Conservation (phyloP, 2,113 vertebrate genomes). For the Hippocampus barbouri region DNA sequence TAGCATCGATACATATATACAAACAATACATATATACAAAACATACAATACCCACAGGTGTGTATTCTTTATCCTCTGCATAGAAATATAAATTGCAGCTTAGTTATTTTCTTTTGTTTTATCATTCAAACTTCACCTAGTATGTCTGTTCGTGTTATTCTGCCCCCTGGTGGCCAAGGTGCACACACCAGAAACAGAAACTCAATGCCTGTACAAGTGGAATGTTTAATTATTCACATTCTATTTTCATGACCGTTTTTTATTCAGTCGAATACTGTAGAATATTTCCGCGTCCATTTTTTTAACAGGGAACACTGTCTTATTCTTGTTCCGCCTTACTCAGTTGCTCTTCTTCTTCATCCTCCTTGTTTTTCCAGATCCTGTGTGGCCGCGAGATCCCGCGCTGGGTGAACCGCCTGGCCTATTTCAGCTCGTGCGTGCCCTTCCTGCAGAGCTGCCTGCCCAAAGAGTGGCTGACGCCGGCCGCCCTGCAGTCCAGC, state of each 20-base stretch:
- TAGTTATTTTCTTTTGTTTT: too few relatives aligned
- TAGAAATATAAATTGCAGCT: too few relatives aligned
- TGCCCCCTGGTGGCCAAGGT: background rate
- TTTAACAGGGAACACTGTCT: too few relatives aligned
- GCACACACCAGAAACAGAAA: background rate
- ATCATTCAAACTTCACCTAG: too few relatives aligned
- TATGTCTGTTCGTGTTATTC: background rate
- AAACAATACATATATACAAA: too few relatives aligned
- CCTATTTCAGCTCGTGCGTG: conserved; percentile 99
- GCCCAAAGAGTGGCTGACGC: conserved; percentile 97
- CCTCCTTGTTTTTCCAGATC: conserved; percentile 70
- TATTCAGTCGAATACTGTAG: too few relatives aligned
- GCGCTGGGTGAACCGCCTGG: conserved; percentile 97
- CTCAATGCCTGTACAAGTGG: background rate
- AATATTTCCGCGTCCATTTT: too few relatives aligned
- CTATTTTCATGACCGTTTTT: too few relatives aligned
- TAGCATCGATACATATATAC: too few relatives aligned
- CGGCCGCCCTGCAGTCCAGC: conserved; percentile 93
- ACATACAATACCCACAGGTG: too few relatives aligned
- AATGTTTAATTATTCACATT: too few relatives aligned
- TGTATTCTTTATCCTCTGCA: too few relatives aligned
- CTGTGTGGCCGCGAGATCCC: conserved; percentile 97
- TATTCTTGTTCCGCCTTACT: background rate
- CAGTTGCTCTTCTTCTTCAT: background rate
- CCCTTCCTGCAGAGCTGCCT: conserved; percentile 98